A percentile compares a stretch with the other conserved stretches of the same genome.
Evolutionary conservation across 2,113 vertebrate species (phyloP).

Genomic region (Lagenorhynchus albirostris): DNA sequence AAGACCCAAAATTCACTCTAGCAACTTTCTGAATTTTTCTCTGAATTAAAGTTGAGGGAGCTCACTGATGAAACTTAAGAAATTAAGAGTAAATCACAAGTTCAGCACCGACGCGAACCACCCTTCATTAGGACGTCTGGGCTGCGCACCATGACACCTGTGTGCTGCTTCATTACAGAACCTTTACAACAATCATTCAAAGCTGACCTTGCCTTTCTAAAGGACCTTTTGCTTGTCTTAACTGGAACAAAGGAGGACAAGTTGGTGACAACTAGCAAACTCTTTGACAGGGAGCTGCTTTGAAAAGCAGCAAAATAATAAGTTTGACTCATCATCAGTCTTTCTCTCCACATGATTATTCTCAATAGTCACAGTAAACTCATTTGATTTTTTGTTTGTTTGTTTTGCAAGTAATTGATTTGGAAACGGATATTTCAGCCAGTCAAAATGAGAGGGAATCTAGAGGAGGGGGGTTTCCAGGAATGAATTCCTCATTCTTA

Average conservation of each 20-base stretch:
- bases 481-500: neutral
- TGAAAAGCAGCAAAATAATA: neutral
- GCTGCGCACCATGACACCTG: accelerated
- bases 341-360: neutral
- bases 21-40: neutral
- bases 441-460: neutral
- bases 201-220: neutral
- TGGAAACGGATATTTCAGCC: neutral
- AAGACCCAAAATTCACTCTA: neutral
- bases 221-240: neutral
- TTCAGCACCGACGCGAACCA: too few relatives aligned
- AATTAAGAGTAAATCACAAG: neutral
- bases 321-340: neutral
- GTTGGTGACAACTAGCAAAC: neutral
- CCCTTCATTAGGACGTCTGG: neutral
- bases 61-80: neutral
- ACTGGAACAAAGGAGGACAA: neutral
- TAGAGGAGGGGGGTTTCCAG: neutral
- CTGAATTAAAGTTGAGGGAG: neutral
- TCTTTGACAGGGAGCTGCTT: neutral
- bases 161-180: neutral
- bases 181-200: neutral
- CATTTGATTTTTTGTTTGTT: neutral
- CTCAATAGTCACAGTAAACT: neutral
- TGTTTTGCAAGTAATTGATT: neutral